phyloP scores from a whole-genome alignment of 2,888 invertebrate species.

The Drosophila ustulata region DNA sequence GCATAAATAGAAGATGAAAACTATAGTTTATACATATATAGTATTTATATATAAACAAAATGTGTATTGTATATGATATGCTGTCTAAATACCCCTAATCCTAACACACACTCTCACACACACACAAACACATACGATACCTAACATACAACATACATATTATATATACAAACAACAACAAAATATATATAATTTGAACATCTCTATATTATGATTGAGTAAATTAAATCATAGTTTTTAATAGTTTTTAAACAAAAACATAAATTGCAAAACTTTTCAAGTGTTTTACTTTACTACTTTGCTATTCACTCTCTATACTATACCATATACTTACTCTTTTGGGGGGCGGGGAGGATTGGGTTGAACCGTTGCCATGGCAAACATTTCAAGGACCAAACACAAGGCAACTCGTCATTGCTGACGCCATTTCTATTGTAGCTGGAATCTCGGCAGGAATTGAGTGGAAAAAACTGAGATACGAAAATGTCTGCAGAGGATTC shows the following conservation, averaged over 20 bases:
- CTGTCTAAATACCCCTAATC: conserved; percentile 73
- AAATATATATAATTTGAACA: conserved; percentile 69
- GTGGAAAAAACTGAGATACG: conserved; percentile 8
- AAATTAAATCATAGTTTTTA: conserved; percentile 83
- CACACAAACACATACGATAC: conserved; percentile 46
- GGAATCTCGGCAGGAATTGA: background rate
- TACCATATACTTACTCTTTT: conserved; percentile 1
- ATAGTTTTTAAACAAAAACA: conserved; percentile 82
- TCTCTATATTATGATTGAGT: conserved; percentile 80
- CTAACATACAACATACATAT: conserved; percentile 58
- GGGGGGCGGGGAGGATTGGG: background rate
- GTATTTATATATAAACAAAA: conserved; percentile 62
- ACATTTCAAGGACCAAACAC: conserved; percentile 67
- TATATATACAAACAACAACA: conserved; percentile 47
- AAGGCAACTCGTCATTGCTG: conserved; percentile 30
- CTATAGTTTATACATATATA: conserved; percentile 72
- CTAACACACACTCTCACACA: conserved; percentile 59
- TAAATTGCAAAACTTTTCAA: conserved; percentile 51
- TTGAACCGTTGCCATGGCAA: conserved; percentile 41
- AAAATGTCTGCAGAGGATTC: conserved; percentile 88
- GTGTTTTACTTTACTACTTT: conserved; percentile 42
- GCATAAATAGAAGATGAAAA: conserved; percentile 47
- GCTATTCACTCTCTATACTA: background rate
- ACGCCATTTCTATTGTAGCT: conserved; percentile 35
- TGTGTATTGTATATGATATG: conserved; percentile 78